Evolutionary conservation across 2,888 invertebrate species (phyloP).

Genomic region (Sinelater perroti): DNA sequence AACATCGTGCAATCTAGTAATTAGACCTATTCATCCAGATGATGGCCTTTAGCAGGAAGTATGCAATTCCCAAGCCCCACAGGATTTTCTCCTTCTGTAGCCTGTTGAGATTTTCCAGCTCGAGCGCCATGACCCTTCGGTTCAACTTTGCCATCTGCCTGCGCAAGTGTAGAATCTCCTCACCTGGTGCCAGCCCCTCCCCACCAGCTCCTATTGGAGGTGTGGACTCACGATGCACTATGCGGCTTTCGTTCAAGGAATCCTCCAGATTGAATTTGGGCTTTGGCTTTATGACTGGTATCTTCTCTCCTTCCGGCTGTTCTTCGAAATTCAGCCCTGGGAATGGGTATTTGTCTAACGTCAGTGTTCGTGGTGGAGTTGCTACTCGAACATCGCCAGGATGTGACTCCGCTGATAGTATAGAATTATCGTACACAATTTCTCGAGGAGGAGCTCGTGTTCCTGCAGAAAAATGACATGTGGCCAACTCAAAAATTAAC

Average conservation of each 20-base stretch:
- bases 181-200: conserved; percentile 74
- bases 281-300: conserved; percentile 51
- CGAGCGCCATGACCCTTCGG: conserved; percentile 85
- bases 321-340: conserved; percentile 71
- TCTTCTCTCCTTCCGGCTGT: conserved; percentile 50
- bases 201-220: conserved; percentile 58
- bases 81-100: conserved; percentile 88
- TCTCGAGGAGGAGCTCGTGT: conserved; percentile 88
- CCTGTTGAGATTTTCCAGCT: conserved; percentile 84
- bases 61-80: conserved; percentile 84
- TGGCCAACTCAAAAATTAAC: too few relatives aligned
- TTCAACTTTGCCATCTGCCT: conserved; percentile 88
- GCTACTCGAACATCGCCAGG: conserved; percentile 81
- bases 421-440: conserved; percentile 84
- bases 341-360: conserved; percentile 84
- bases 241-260: conserved; percentile 45
- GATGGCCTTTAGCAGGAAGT: conserved; percentile 85
- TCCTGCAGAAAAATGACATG: conserved; percentile 63
- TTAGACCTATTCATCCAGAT: conserved; percentile 76
- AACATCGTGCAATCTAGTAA: conserved; percentile 14
- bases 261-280: conserved; percentile 51
- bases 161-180: conserved; percentile 84
- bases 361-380: conserved; percentile 89
- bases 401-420: conserved; percentile 72
- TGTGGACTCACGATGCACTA: conserved; percentile 48